Conservation (phyloP, 1,140 invertebrate genomes). For the Apis florea region DNA sequence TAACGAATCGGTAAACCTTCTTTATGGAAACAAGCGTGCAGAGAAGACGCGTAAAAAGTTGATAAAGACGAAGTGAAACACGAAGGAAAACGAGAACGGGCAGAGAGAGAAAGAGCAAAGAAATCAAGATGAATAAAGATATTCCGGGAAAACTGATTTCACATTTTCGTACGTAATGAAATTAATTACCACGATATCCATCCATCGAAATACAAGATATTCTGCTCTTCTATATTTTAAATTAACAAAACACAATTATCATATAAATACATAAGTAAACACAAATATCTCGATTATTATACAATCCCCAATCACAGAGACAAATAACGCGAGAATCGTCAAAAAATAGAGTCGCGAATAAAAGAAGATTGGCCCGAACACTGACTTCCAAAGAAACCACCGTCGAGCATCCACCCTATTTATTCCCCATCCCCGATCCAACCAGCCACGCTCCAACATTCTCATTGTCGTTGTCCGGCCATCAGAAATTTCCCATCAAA, state of each 20-base stretch:
- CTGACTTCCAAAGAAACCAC: too few species aligned
- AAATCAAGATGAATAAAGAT: background rate
- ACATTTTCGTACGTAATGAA: conserved; percentile 8
- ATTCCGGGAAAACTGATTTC: background rate
- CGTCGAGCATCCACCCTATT: background rate
- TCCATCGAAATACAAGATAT: background rate
- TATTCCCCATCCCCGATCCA: background rate
- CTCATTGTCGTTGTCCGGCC: conserved; percentile 19
- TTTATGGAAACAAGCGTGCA: background rate
- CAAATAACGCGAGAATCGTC: too few species aligned
- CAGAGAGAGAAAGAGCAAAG: background rate
- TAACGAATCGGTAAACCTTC: conserved; percentile 6
- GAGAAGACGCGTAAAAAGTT: background rate
- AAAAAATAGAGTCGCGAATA: too few species aligned
- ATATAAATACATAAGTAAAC: too few species aligned
- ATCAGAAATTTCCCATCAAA: conserved; percentile 47
- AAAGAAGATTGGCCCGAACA: too few species aligned
- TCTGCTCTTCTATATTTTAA: too few species aligned
- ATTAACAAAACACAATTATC: too few species aligned
- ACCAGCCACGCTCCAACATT: background rate
- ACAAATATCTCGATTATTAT: too few species aligned
- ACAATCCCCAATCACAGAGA: too few species aligned
- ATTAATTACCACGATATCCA: conserved; percentile 35
- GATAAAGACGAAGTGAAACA: conserved; percentile 8
- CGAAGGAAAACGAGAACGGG: conserved; percentile 5